Conservation (phyloP, 2,113 vertebrate genomes). For the Tachycineta bicolor region DNA sequence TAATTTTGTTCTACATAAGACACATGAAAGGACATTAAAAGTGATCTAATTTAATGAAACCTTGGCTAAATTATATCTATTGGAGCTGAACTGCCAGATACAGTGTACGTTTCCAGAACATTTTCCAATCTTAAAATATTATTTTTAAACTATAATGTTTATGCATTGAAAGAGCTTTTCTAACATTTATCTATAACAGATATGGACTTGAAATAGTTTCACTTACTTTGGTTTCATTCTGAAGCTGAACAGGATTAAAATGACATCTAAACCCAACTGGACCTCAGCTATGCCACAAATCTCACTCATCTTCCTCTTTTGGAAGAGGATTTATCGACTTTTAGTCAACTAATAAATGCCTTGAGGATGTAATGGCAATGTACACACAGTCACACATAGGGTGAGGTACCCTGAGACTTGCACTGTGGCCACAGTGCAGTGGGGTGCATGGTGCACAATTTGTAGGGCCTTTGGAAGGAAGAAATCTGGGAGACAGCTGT, state of each 20-base stretch:
- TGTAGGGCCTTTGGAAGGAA: neutral
- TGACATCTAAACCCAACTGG: neutral
- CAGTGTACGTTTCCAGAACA: neutral
- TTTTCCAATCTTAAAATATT: neutral
- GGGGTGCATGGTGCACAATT: rapidly evolving
- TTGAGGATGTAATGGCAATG: neutral
- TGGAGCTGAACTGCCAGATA: neutral
- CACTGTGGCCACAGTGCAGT: neutral
- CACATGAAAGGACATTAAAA: neutral
- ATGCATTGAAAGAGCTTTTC: neutral
- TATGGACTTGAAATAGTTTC: neutral
- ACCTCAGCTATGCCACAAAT: neutral
- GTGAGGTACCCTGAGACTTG: rapidly evolving
- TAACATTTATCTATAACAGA: neutral
- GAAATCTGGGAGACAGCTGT: neutral
- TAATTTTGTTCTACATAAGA: neutral
- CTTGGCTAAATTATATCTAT: neutral
- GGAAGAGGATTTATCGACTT: neutral
- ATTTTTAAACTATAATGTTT: neutral
- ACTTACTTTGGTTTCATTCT: neutral
- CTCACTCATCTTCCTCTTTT: neutral
- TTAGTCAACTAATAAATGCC: neutral
- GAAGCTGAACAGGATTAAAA: neutral
- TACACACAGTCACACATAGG: neutral
- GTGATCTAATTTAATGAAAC: neutral